phyloP scores from a whole-genome alignment of 1,140 invertebrate species.

The Teleogryllus occipitalis region DNA sequence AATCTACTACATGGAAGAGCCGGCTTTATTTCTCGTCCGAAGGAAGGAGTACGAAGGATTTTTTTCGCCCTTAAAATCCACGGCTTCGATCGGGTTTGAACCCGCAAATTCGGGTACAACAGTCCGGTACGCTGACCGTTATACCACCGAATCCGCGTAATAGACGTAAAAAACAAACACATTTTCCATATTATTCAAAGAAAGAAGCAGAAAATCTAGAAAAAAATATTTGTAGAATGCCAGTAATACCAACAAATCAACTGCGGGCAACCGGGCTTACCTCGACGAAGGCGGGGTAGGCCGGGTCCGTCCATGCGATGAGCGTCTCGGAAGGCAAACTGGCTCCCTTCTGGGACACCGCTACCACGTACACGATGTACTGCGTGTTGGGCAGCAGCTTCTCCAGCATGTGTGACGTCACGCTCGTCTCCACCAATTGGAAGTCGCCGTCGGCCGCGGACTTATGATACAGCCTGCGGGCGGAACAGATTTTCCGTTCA shows the following conservation, averaged over 20 bases:
- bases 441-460: conserved; percentile 49
- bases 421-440: conserved; percentile 49
- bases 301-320: conserved; percentile 76
- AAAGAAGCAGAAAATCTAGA: background rate
- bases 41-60: no score
- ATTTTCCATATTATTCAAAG: background rate
- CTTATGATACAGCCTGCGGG: conserved; percentile 54
- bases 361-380: conserved; percentile 65
- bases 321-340: conserved; percentile 68
- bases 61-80: no score
- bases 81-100: no score
- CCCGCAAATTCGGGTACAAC: no score
- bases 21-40: no score
- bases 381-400: conserved; percentile 64
- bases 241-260: background rate
- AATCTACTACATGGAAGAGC: no score
- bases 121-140: no score
- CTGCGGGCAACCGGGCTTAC: conserved; percentile 36
- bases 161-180: background rate
- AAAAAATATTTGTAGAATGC: background rate
- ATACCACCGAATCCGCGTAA: no score
- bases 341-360: conserved; percentile 53
- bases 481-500: no score
- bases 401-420: conserved; percentile 59
- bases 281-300: conserved; percentile 75